Evolutionary conservation across 2,797 vertebrate genomes (phyloP), one percentile per base, ranked within the genome.

Genomic region (Phrynocephalus forsythii): DNA sequence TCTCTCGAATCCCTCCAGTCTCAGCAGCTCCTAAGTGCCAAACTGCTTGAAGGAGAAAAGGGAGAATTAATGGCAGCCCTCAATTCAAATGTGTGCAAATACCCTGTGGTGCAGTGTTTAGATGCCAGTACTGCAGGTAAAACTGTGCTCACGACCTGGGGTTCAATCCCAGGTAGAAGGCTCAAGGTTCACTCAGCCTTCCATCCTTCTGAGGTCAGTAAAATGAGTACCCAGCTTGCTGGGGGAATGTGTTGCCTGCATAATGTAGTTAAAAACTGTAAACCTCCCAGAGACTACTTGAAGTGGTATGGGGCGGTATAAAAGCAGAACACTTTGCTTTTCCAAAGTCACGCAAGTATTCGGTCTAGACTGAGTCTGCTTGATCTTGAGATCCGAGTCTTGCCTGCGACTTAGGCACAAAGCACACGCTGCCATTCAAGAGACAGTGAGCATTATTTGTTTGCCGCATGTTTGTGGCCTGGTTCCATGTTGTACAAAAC

Each of bases 371-470:
- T 18, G 0, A 6, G 3, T 71, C 69, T 76, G 78, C 78, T 13
- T 44, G 9, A n/a, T 81, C 75, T 89, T 87, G 0, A 0, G 50
- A 24, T 28, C 10, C 80, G 48, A 84, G 87, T 72, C 83, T 88
- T 90, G 86, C 89, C 91, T 92, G 44, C 79, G 82, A 60, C 63
- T 84, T 60, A 76, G 88, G 91, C 84, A 78, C 79, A 78, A 71
- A 10, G 87, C 89, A 87, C 77, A 88, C 76, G 71, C 78, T 67
- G 82, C 90, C 87, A 72, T 85, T 94, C 86, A 52, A 66, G 85
- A 73, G 84, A 30, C 48, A 79, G 79, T 81, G 69, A 30, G 24
- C 24, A 88, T 87, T 84, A 28, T 56, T 48, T 78, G 85, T 83
- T 1, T 0, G 30, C 77, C 78, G 85, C 44, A 69, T 56, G 6